These are phyloP conservation scores for Cosmopolites sordidus DNA, from an alignment of 2,888 invertebrate genomes.

Conservation along the genomic window DNA sequence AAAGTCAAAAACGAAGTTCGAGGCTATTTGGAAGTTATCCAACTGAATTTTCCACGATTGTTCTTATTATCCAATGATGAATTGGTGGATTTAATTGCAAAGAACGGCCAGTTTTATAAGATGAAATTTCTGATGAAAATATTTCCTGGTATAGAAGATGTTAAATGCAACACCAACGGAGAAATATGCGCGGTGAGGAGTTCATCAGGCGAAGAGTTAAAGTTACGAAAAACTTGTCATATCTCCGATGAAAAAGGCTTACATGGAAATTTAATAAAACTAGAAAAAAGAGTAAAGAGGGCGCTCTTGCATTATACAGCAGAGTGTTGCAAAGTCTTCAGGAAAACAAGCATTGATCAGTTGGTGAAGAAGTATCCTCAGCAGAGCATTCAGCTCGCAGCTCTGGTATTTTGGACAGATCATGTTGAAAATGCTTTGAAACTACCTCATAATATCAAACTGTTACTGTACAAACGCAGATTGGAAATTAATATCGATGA, in stretches of 20 bases:
- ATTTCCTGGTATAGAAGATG: slow-evolving; percentile 72
- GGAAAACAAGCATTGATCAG: slow-evolving; percentile 18
- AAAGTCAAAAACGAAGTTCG: slow-evolving; percentile 74
- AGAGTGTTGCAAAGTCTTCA: slow-evolving; percentile 30
- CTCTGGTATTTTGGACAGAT: slow-evolving; percentile 32
- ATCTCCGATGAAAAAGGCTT: slow-evolving; percentile 45
- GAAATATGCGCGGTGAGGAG: slow-evolving; percentile 71
- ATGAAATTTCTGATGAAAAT: slow-evolving; percentile 65
- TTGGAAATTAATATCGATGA: slow-evolving; percentile 24
- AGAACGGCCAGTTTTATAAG: slow-evolving; percentile 58
- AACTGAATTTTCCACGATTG: slow-evolving; percentile 75
- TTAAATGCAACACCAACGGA: slow-evolving; percentile 60
- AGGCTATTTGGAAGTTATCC: slow-evolving; percentile 73
- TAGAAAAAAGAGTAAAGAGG: slow-evolving; percentile 71
- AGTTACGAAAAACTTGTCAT: slow-evolving; percentile 57
- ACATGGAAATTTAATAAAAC: slow-evolving; percentile 73
- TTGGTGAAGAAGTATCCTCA: slow-evolving; percentile 28
- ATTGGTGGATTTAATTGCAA: slow-evolving; percentile 78
- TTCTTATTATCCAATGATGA: slow-evolving; percentile 86
- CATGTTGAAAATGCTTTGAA: slow-evolving; percentile 50
- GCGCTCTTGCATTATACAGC: slow-evolving; percentile 36
- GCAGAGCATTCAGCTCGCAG: slow-evolving; percentile 30
- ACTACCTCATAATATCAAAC: slow-evolving; percentile 29
- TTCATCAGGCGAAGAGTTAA: slow-evolving; percentile 65
- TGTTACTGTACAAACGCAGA: slow-evolving; percentile 29